Conservation (phyloP, 2,888 invertebrate genomes). For the Spisula solida region DNA sequence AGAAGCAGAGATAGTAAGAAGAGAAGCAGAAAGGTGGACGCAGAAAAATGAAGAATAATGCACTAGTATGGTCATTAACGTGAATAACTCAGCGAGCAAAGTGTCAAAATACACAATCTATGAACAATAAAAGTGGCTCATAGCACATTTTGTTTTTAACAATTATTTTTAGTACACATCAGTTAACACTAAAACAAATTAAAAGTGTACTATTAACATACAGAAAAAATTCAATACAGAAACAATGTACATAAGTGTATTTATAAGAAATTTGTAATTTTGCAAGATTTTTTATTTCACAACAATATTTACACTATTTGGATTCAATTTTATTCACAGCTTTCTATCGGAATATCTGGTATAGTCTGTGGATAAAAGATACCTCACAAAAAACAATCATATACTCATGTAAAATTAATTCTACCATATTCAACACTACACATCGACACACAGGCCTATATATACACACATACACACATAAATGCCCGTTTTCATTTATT, state of each 20-base stretch:
- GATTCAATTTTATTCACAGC: slow-evolving; percentile 10
- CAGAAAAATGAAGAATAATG: not conserved
- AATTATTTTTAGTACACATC: slow-evolving; percentile 52
- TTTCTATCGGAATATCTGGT: not conserved
- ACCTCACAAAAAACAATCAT: not conserved
- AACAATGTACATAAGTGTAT: slow-evolving; percentile 37
- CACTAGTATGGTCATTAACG: not conserved
- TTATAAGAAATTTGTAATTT: slow-evolving; percentile 25
- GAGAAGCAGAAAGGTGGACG: not conserved
- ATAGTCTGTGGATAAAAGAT: slow-evolving; percentile 1
- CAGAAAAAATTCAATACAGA: slow-evolving; percentile 33
- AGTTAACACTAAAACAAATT: slow-evolving; percentile 53
- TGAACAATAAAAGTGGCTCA: slow-evolving; percentile 34
- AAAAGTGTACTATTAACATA: slow-evolving; percentile 48
- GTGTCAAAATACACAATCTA: slow-evolving; percentile 43
- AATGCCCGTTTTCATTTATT: too few species aligned
- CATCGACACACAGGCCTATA: not conserved
- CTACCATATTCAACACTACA: not conserved
- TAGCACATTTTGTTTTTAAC: slow-evolving; percentile 50
- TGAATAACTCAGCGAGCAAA: slow-evolving; percentile 30
- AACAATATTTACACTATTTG: slow-evolving; percentile 35
- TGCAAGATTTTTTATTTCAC: slow-evolving; percentile 42
- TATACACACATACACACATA: not conserved
- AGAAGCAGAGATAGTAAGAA: not conserved
- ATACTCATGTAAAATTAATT: not conserved